Evolutionary conservation across 2,888 invertebrate species (phyloP).

Genomic region (Suillia variegata): DNA sequence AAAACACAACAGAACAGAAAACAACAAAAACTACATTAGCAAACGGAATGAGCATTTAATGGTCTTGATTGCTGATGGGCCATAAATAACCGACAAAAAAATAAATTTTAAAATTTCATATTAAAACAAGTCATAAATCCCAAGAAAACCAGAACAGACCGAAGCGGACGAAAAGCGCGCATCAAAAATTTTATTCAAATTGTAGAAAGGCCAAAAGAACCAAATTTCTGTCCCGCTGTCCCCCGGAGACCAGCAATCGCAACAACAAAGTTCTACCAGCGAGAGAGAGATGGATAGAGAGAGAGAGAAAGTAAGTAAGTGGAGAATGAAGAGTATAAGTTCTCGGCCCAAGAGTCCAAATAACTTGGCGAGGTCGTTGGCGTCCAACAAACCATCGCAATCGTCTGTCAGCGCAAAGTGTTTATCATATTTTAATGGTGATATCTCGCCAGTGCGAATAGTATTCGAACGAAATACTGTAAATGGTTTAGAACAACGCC

Average conservation of each 20-base stretch:
- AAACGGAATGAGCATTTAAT: constrained; percentile 44
- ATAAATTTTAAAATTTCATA: constrained; percentile 43
- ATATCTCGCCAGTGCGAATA: no score
- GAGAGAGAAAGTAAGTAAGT: not conserved
- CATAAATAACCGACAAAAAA: constrained; percentile 46
- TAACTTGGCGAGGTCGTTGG: no score
- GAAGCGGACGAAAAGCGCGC: not conserved
- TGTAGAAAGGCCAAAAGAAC: not conserved
- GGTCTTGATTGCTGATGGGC: constrained; percentile 44
- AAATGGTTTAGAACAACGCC: no score
- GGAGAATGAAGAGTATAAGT: no score
- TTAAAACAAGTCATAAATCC: constrained; percentile 48
- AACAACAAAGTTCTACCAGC: not conserved
- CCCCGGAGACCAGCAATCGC: not conserved
- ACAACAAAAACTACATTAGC: constrained; percentile 6
- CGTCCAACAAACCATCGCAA: no score
- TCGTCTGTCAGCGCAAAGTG: no score
- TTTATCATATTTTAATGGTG: no score
- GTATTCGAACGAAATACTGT: no score
- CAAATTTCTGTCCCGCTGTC: not conserved
- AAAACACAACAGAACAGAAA: constrained; percentile 5
- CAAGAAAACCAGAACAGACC: constrained; percentile 8
- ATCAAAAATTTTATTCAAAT: constrained; percentile 2
- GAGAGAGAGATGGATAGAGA: not conserved
- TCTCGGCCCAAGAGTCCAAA: no score